Evolutionary conservation across 1,140 invertebrate species (phyloP), one percentile per base, ranked within the genome.

Genomic region (Diorhabda carinulata): DNA sequence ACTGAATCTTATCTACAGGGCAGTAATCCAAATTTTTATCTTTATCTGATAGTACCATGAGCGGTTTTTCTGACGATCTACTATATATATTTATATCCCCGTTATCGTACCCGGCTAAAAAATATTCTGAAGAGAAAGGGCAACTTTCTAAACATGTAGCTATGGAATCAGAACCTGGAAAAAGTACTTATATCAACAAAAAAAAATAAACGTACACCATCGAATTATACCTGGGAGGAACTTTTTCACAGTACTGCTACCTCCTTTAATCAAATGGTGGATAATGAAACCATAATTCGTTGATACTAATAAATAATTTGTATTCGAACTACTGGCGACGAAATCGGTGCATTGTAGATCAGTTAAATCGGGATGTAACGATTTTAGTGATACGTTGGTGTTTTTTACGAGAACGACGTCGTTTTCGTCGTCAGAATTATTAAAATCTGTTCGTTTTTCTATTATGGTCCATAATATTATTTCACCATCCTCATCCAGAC

Each of bases 261-360:
- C 67, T 9, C 74, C 73, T 43, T 72, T 77, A n/a, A 74, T 57
- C 5, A 73, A 67, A 64, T 71, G 77, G 68, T 79, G 78, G 25
- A 81, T 47, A 10, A 81, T 73, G 45, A 67, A 67, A 7, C 78
- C 79, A 66, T 76, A 76, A 72, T 79, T 80, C 1, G 79, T 80
- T 4, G 78, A 75, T 61, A 81, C 71, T 59, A 75, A 80, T 40
- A 79, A 67, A 58, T 77, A 70, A 71, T 71, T 77, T 6, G 74
- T 65, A 69, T 76, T 74, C n/a, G 62, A 60, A 3, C 59, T 64
- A 62, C 68, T 71, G n/a, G 80, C 5, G 52, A 68, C 67, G 60
- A 78, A 69, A 63, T 80, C 78, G 5, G 74, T 77, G 66, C 79
- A 81, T 61, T 74, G 67, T 43, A 81, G 67, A 67, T 79, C 72